phyloP scores from a whole-genome alignment of 1,140 invertebrate genomes.

The Leptoteleia sp. region DNA sequence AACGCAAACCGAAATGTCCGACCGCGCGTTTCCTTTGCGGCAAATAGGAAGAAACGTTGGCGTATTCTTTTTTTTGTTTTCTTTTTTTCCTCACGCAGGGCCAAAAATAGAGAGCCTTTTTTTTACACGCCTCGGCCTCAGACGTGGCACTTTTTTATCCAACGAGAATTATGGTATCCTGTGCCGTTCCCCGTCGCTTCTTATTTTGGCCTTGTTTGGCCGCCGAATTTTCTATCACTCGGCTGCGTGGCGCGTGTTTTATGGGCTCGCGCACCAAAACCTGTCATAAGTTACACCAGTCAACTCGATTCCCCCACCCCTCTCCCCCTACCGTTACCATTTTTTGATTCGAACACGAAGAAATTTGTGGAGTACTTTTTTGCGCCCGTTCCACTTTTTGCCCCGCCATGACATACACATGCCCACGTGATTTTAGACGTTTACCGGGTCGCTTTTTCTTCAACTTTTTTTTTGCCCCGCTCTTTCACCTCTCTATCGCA shows the following conservation, averaged over 20 bases:
- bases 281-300: slow-evolving; percentile 14
- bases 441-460: too few species aligned
- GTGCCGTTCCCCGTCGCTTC: slow-evolving; percentile 28
- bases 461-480: too few species aligned
- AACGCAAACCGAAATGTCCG: slow-evolving; percentile 36
- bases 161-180: slow-evolving; percentile 73
- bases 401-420: too few species aligned
- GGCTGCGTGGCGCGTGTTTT: not conserved
- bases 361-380: too few species aligned
- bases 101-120: slow-evolving; percentile 65
- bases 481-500: too few species aligned
- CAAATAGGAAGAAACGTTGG: slow-evolving; percentile 60
- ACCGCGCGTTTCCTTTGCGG: slow-evolving; percentile 43
- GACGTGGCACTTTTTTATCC: slow-evolving; percentile 58
- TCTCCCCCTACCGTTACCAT: too few species aligned
- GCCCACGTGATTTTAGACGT: too few species aligned
- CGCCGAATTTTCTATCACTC: slow-evolving; percentile 24
- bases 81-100: not conserved
- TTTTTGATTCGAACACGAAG: too few species aligned
- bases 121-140: slow-evolving; percentile 13
- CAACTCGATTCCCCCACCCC: not conserved
- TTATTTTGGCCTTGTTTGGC: slow-evolving; percentile 40
- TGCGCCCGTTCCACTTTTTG: too few species aligned
- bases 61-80: slow-evolving; percentile 15
- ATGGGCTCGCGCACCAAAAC: not conserved